A percentile compares a stretch with the other conserved stretches of the same genome.
phyloP scores from a whole-genome alignment of 2,113 vertebrate genomes.

The Epinephelus cyanopodus region DNA sequence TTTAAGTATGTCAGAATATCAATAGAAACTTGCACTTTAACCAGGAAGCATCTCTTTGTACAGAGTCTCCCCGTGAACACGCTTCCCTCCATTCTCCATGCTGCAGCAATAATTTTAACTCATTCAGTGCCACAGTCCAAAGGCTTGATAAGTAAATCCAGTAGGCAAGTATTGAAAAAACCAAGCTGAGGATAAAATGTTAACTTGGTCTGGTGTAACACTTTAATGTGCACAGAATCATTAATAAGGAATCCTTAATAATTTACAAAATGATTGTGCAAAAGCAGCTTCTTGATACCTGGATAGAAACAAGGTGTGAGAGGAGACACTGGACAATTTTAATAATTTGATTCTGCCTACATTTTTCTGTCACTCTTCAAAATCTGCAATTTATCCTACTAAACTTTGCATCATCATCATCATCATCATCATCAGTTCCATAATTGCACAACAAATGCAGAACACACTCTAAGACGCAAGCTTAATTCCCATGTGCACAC shows the following conservation, averaged over 20 bases:
- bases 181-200: neutral
- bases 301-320: neutral
- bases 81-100: slow-evolving; percentile 62
- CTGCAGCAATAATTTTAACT: slow-evolving; percentile 80
- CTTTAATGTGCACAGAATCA: neutral
- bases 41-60: slow-evolving; percentile 30
- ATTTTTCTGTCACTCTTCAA: neutral
- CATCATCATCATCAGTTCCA: neutral
- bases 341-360: neutral
- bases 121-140: slow-evolving; percentile 49
- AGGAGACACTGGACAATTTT: neutral
- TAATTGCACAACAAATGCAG: neutral
- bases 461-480: neutral
- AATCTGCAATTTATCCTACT: neutral
- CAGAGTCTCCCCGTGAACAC: slow-evolving; percentile 26
- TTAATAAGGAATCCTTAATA: neutral
- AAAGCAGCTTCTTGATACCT: no score
- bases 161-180: neutral
- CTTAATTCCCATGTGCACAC: neutral
- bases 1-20: neutral
- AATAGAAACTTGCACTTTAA: slow-evolving; percentile 42
- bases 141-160: neutral
- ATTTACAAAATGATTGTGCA: neutral
- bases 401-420: neutral
- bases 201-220: neutral